A percentile compares a stretch with the other conserved stretches of the same genome.
These are phyloP conservation scores for Microtus ochrogaster DNA, from an alignment of 2,113 vertebrate species.

Conservation along the genomic window DNA sequence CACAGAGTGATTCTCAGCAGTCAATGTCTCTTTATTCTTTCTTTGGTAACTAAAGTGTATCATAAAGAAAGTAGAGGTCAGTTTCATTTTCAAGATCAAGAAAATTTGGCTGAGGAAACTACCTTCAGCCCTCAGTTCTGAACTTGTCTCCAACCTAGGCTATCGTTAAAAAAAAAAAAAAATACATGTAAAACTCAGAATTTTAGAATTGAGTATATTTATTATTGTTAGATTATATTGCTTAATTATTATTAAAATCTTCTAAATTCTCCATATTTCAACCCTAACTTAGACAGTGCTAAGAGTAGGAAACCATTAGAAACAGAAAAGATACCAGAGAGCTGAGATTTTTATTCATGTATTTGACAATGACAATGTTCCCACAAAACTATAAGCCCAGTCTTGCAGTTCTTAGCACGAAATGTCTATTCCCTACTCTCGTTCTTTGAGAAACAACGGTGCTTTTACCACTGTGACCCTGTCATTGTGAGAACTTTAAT, in stretches of 20 bases:
- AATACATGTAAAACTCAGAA: background rate
- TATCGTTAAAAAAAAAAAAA: background rate
- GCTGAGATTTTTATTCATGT: background rate
- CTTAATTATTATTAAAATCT: background rate
- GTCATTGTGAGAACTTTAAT: slow-evolving; percentile 79
- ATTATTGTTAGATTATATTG: background rate
- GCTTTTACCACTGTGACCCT: slow-evolving; percentile 50
- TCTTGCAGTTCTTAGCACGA: background rate
- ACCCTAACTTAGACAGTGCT: background rate
- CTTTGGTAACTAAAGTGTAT: background rate
- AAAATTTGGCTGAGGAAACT: background rate
- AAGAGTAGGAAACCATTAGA: background rate
- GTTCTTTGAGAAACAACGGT: slow-evolving; percentile 49
- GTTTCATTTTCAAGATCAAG: background rate
- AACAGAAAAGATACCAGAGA: background rate
- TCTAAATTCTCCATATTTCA: background rate
- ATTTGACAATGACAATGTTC: background rate
- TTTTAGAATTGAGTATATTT: background rate
- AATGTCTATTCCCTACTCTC: slow-evolving; percentile 10
- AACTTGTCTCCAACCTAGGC: background rate
- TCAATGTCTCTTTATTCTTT: background rate
- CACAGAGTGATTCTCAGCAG: background rate
- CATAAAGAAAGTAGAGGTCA: background rate
- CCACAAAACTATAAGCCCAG: background rate
- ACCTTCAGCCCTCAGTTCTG: background rate